Evolutionary conservation across 2,888 invertebrate genomes (phyloP).

Genomic region (Nymphalis polychloros): DNA sequence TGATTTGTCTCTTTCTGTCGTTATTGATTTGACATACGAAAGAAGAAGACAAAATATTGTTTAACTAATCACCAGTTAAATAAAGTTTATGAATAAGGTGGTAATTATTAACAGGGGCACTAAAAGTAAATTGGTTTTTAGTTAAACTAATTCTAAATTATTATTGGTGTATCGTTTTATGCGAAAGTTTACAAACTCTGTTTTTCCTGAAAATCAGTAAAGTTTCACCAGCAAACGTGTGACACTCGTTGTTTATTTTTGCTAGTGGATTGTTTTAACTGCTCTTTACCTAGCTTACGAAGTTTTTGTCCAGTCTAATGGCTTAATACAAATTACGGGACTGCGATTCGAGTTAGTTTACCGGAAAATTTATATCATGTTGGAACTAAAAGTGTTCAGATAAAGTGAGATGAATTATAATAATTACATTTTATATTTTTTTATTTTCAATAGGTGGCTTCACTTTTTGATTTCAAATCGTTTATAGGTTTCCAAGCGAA

Average conservation of each 20-base stretch:
- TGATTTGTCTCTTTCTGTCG: too few species aligned
- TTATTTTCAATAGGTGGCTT: too few species aligned
- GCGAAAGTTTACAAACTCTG: not conserved
- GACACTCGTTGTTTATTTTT: constrained; percentile 25
- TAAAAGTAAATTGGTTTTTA: not conserved
- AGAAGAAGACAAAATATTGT: too few species aligned
- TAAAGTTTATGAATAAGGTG: too few species aligned
- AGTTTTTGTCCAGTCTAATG: constrained; percentile 24
- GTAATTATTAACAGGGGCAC: too few species aligned
- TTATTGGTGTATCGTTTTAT: not conserved
- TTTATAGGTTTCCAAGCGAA: too few species aligned
- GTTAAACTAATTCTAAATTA: not conserved
- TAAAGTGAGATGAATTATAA: not conserved
- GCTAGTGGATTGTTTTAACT: constrained; percentile 27
- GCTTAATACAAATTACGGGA: constrained; percentile 25
- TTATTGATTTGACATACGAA: too few species aligned
- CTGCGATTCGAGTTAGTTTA: constrained; percentile 18
- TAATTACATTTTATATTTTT: too few species aligned
- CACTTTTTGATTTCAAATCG: too few species aligned
- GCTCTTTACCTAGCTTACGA: constrained; percentile 22
- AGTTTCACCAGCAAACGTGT: constrained; percentile 22
- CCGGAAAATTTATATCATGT: constrained; percentile 11
- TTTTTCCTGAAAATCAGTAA: constrained; percentile 16
- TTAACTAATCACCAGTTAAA: too few species aligned
- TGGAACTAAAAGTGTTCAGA: constrained; percentile 1